Conservation (phyloP, 2,888 invertebrate genomes). For the Anorthoa munda region DNA sequence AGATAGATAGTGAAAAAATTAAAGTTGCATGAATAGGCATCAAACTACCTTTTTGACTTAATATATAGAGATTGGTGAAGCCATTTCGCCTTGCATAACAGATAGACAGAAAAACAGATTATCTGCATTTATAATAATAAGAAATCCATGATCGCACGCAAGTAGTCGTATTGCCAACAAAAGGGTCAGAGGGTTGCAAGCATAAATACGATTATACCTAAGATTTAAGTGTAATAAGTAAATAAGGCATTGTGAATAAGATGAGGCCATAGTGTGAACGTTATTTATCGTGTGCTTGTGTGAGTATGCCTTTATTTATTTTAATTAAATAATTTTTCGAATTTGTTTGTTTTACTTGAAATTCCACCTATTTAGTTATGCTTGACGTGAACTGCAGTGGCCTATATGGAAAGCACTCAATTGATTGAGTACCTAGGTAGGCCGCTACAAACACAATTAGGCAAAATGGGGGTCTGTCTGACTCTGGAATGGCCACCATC, state of each 20-base stretch:
- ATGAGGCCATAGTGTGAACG: conserved; percentile 72
- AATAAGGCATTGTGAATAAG: conserved; percentile 62
- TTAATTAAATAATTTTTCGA: conserved; percentile 62
- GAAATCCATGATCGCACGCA: conserved; percentile 8
- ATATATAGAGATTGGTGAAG: neutral
- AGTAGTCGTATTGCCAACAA: conserved; percentile 37
- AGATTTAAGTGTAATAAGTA: conserved; percentile 57
- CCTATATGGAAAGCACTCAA: too few species aligned
- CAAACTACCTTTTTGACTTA: neutral
- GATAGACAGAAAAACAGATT: neutral
- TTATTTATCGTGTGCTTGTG: conserved; percentile 73
- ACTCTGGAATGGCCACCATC: too few species aligned
- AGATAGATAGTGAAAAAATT: too few species aligned
- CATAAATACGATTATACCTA: conserved; percentile 59
- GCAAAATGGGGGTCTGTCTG: too few species aligned
- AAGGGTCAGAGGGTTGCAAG: conserved; percentile 52
- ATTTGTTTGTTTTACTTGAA: conserved; percentile 53
- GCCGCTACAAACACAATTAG: too few species aligned
- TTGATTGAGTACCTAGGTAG: too few species aligned
- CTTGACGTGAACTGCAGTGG: too few species aligned
- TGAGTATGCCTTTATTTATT: conserved; percentile 67
- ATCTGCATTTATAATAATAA: neutral
- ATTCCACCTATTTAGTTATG: too few species aligned
- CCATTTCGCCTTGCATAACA: neutral
- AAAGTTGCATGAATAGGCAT: too few species aligned